Percentiles rank a stretch among this genome's conserved stretches.
Conservation (phyloP, 2,797 vertebrate genomes). For the Mormyrops attenuatus region DNA sequence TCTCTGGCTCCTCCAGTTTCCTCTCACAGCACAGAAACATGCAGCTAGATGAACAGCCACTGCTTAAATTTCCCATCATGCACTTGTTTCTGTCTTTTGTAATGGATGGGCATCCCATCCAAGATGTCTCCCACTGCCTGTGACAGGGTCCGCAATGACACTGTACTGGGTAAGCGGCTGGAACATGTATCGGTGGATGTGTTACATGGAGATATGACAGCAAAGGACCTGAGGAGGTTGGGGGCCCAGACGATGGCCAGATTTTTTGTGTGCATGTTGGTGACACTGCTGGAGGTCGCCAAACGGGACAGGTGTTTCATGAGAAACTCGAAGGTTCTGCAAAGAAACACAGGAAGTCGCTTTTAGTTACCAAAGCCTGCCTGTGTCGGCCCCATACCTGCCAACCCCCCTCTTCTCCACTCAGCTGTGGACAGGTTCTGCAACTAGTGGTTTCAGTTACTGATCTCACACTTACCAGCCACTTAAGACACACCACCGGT, state of each 20-base stretch:
- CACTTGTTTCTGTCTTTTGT: background rate
- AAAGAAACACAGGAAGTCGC: conserved; percentile 26
- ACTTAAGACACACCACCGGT: background rate
- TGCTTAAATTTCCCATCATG: background rate
- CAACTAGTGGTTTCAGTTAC: background rate
- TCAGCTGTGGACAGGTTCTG: background rate
- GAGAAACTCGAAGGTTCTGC: conserved; percentile 94
- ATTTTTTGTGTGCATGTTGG: conserved; percentile 98
- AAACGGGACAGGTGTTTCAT: conserved; percentile 92
- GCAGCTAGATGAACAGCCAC: background rate
- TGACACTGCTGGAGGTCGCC: conserved; percentile 90
- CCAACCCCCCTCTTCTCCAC: background rate
- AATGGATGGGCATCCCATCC: background rate
- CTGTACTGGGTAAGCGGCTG: background rate
- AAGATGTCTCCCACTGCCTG: background rate
- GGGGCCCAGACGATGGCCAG: conserved; percentile 97
- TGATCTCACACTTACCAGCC: background rate
- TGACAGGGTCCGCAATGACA: background rate
- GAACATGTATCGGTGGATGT: background rate
- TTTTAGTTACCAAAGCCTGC: background rate
- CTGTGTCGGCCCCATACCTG: background rate
- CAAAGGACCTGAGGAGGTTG: conserved; percentile 83
- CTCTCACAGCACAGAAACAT: background rate
- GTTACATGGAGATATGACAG: background rate
- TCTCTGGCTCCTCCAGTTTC: background rate